Conservation (phyloP, 2,888 invertebrate species). For the Laspeyria flexula region DNA sequence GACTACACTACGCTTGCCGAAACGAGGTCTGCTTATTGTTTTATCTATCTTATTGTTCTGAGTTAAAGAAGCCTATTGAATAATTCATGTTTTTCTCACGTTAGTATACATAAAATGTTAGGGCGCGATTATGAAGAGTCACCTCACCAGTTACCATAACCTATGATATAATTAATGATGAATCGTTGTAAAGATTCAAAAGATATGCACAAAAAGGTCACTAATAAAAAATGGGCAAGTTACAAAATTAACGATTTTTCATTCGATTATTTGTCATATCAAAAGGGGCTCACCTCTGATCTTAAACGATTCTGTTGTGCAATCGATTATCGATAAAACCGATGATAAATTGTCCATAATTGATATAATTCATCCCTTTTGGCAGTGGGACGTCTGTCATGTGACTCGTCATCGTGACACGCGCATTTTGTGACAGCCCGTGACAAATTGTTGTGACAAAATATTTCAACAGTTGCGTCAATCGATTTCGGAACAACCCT, state of each 20-base stretch:
- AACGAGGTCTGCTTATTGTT: no score
- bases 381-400: conserved; percentile 64
- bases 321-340: conserved; percentile 73
- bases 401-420: conserved; percentile 70
- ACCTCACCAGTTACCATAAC: conserved; percentile 39
- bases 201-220: conserved; percentile 40
- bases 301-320: conserved; percentile 75
- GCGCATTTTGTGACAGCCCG: conserved; percentile 73
- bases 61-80: no score
- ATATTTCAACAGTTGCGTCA: conserved; percentile 85
- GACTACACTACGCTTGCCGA: no score
- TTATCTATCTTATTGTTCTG: no score
- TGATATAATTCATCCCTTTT: conserved; percentile 76
- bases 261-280: conserved; percentile 72
- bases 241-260: conserved; percentile 49
- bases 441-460: conserved; percentile 86
- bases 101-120: conserved; percentile 29
- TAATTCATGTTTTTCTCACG: conserved; percentile 30
- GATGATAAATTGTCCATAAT: conserved; percentile 80
- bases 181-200: conserved; percentile 32
- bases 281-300: conserved; percentile 71
- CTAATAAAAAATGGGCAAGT: conserved; percentile 50
- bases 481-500: conserved; percentile 62
- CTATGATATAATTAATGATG: conserved; percentile 40
- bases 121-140: conserved; percentile 27